Base-by-base conservation (phyloP, 2,113 vertebrate genomes). In the Thunnus thynnus region DNA sequence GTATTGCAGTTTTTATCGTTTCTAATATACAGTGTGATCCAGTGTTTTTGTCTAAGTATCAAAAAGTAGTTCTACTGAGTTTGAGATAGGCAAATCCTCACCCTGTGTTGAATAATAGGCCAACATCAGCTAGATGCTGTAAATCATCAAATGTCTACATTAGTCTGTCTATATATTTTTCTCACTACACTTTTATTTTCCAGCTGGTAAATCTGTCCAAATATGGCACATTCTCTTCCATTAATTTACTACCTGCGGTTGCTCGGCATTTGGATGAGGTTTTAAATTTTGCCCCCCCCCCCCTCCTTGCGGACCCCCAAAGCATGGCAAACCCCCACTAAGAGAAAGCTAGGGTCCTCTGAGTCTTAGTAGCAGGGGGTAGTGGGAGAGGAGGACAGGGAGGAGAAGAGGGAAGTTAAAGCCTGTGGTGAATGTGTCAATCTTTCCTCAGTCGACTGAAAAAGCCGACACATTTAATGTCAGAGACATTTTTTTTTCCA, bases 281-380 rank as follows among this genome's bases (percentile, higher is more conserved):
- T 76, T 48, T 68, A 63, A 27, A 61, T 76, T 20, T 5, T 79
- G 54, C 62, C 62, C 36, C 66, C 36, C 1, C 36, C 36, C 30
- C 30, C 36, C 36, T 3, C 30, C 69, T 71, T 70, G 63, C n/a
- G 60, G 72, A 65, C 61, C 55, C 69, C 17, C 48, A 71, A 77
- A 66, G 22, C 58, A 57, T 58, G 48, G 61, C 69, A 22, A 62
- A 58, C 72, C 54, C 87, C 84, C 32, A 22, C 84, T 60, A 57
- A 71, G 72, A 36, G 20, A 62, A 70, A 22, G 61, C 77, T 11
- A 27, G 55, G 58, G 41, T 76, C 76, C 77, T 77, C 62, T 20
- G 80, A 88, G 86, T 76, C 81, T 86, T 71, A 73, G 47, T 47
- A 69, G 84, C 76, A 71, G 67, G 76, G 70, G 78, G 73, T 52